A percentile compares a stretch with the other conserved stretches of the same genome.
phyloP scores from a whole-genome alignment of 2,888 invertebrate genomes.

The Ypsolopha scabrella region DNA sequence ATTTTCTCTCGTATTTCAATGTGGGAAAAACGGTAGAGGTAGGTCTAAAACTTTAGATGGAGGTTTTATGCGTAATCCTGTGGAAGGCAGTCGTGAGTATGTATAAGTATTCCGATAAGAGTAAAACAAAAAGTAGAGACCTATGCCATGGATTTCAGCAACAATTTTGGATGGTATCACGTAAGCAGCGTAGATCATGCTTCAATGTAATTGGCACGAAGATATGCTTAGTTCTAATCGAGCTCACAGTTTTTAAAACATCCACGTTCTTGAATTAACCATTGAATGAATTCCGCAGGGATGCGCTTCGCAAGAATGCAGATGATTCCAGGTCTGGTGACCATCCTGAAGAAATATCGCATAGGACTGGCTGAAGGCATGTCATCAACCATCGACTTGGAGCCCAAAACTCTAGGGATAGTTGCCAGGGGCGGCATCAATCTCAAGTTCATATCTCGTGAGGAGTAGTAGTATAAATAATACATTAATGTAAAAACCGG shows the following conservation, averaged over 20 bases:
- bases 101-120: not conserved
- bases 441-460: not conserved
- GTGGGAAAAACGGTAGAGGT: not conserved
- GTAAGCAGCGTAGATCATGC: too few relatives aligned
- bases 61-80: too few relatives aligned
- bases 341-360: slow-evolving; percentile 1
- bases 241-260: not conserved
- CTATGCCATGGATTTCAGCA: too few relatives aligned
- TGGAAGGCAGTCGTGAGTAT: not conserved
- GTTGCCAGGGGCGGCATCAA: not conserved
- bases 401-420: not conserved
- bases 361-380: not conserved
- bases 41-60: too few relatives aligned
- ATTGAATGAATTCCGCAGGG: not conserved
- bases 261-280: not conserved
- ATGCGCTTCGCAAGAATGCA: slow-evolving; percentile 4
- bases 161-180: too few relatives aligned
- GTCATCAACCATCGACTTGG: not conserved
- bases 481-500: too few relatives aligned
- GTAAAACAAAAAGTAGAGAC: too few relatives aligned
- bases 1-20: too few relatives aligned
- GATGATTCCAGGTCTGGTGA: not conserved
- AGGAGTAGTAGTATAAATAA: not conserved
- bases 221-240: too few relatives aligned
- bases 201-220: too few relatives aligned